Percentiles rank a stretch among this genome's conserved stretches.
phyloP scores from a whole-genome alignment of 2,113 vertebrate genomes.

The Baryphthengus martii region DNA sequence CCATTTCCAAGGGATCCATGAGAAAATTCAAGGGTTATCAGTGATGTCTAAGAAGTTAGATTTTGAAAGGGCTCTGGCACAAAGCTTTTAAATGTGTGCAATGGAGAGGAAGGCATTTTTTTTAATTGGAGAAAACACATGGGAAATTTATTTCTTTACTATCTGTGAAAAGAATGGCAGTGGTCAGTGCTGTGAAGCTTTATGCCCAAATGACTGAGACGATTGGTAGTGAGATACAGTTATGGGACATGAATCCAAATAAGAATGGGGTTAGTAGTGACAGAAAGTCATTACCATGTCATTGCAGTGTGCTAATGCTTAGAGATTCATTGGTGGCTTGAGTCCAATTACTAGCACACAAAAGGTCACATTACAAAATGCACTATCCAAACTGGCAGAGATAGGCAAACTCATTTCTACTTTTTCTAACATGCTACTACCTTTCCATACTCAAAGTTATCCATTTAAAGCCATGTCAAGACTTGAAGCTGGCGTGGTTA shows the following conservation, averaged over 20 bases:
- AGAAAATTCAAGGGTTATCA: not conserved
- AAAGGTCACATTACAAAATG: not conserved
- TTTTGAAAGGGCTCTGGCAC: not conserved
- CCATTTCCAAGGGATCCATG: not conserved
- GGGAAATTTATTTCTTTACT: not conserved
- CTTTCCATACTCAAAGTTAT: not conserved
- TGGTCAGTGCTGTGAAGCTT: not conserved
- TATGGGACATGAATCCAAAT: constrained; percentile 48
- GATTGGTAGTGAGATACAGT: constrained; percentile 35
- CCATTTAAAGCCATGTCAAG: not conserved
- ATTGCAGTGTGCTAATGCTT: constrained; percentile 21
- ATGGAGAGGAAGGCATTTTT: not conserved
- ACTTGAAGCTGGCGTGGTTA: not conserved
- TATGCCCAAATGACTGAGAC: not conserved
- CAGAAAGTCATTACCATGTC: constrained; percentile 62
- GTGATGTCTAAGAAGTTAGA: not conserved
- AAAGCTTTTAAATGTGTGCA: not conserved
- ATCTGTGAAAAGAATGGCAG: not conserved
- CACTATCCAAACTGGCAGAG: not conserved
- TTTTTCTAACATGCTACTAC: not conserved
- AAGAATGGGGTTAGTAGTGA: constrained; percentile 48
- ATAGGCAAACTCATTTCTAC: not conserved
- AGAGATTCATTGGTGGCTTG: constrained; percentile 48
- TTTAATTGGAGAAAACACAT: not conserved
- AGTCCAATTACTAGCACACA: not conserved